Conservation (phyloP, 2,888 invertebrate species). For the Apamea monoglypha region DNA sequence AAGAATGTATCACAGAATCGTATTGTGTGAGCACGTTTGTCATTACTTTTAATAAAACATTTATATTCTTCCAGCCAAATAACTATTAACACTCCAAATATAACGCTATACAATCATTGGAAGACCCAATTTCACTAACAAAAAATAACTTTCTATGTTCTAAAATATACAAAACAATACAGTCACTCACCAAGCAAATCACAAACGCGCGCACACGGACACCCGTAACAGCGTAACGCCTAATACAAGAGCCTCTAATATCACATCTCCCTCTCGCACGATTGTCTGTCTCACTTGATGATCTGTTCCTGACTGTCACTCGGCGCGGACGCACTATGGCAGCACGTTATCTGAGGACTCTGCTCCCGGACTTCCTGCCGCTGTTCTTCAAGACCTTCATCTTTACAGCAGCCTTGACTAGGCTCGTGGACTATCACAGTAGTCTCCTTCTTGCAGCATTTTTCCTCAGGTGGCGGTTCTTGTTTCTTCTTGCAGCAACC, state of each 20-base stretch:
- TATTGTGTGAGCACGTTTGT: conserved; percentile 38
- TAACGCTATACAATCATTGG: conserved; percentile 17
- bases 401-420: conserved; percentile 67
- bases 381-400: conserved; percentile 61
- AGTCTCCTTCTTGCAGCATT: conserved; percentile 71
- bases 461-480: conserved; percentile 75
- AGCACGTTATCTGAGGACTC: conserved; percentile 85
- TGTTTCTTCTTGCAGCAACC: conserved; percentile 82
- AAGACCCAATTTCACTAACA: conserved; percentile 16
- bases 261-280: conserved; percentile 25
- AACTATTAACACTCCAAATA: conserved; percentile 10
- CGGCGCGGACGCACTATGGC: conserved; percentile 74
- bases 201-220: conserved; percentile 41
- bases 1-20: conserved; percentile 58
- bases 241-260: conserved; percentile 45
- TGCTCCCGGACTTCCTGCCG: conserved; percentile 75
- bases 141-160: background rate
- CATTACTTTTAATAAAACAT: conserved; percentile 23
- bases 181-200: conserved; percentile 1
- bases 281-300: conserved; percentile 66
- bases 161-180: conserved; percentile 5
- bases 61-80: background rate
- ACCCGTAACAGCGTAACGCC: conserved; percentile 49
- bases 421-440: conserved; percentile 65
- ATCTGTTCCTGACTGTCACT: conserved; percentile 87